Percentiles rank a stretch among this genome's conserved stretches.
These are phyloP conservation scores for Thymelicus sylvestris DNA, from an alignment of 2,888 invertebrate genomes.

Conservation along the genomic window DNA sequence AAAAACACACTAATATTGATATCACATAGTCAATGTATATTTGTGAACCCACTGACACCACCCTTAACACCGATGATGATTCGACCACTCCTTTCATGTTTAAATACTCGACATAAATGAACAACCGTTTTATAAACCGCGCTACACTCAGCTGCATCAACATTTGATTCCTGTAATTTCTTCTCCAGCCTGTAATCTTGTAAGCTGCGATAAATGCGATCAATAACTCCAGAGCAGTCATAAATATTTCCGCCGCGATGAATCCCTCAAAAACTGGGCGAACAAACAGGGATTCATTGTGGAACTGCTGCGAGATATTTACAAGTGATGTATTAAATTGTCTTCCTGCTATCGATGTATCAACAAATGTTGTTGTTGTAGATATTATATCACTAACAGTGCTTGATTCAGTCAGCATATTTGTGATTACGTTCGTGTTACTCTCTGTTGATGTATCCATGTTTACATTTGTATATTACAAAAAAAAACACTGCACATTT, in stretches of 20 bases:
- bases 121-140: conserved; percentile 66
- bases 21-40: conserved; percentile 73
- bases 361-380: conserved; percentile 24
- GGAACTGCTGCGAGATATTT: conserved; percentile 17
- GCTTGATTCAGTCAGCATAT: conserved; percentile 37
- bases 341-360: conserved; percentile 4
- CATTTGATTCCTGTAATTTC: conserved; percentile 78
- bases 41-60: conserved; percentile 53
- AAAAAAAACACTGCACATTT: conserved; percentile 2
- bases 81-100: conserved; percentile 48
- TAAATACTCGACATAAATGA: conserved; percentile 59
- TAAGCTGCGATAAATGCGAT: conserved; percentile 65
- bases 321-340: conserved; percentile 17
- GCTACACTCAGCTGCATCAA: conserved; percentile 72
- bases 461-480: conserved; percentile 49
- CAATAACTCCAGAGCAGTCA: conserved; percentile 68
- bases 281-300: conserved; percentile 21
- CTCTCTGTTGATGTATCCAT: conserved; percentile 54
- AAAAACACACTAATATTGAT: conserved; percentile 68
- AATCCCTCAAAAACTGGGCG: conserved; percentile 58
- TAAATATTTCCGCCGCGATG: conserved; percentile 66
- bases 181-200: conserved; percentile 70
- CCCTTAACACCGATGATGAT: conserved; percentile 40
- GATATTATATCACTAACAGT: conserved; percentile 32
- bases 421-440: conserved; percentile 42